A percentile compares a stretch with the other conserved stretches of the same genome.
These are phyloP conservation scores for Panurus biarmicus DNA, from an alignment of 2,113 vertebrate genomes.

Conservation along the genomic window DNA sequence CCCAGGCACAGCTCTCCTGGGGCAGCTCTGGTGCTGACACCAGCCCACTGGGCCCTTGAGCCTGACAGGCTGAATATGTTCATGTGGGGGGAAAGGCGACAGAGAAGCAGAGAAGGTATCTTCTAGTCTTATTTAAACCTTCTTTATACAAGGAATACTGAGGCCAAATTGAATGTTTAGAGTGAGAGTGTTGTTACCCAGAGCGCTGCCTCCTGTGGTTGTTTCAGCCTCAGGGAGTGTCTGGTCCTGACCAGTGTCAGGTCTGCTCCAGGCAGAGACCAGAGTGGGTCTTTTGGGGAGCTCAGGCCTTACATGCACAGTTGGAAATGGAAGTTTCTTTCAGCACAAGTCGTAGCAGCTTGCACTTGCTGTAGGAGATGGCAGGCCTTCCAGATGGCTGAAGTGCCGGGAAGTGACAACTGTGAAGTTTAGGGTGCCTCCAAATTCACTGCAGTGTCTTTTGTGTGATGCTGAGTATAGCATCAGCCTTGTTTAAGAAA, in stretches of 20 bases:
- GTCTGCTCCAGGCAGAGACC: background rate
- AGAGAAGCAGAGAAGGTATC: background rate
- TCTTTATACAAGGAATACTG: background rate
- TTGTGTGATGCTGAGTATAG: slow-evolving; percentile 10
- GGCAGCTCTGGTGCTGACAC: background rate
- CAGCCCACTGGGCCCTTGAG: background rate
- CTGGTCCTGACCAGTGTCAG: background rate
- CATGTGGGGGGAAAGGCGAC: background rate
- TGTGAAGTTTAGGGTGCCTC: slow-evolving; percentile 51
- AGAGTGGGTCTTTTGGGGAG: background rate
- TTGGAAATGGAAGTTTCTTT: slow-evolving; percentile 28
- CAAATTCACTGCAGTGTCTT: slow-evolving; percentile 35
- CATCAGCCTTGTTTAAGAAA: slow-evolving; percentile 25
- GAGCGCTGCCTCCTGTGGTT: accelerated
- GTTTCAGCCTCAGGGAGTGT: background rate
- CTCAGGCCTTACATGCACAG: background rate
- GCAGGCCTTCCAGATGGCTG: slow-evolving; percentile 49
- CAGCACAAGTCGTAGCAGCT: slow-evolving; percentile 36
- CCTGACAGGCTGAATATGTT: background rate
- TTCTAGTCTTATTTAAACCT: background rate
- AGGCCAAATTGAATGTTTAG: background rate
- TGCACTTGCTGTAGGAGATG: slow-evolving; percentile 36
- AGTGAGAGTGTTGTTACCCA: background rate
- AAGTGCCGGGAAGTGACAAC: slow-evolving; percentile 33
- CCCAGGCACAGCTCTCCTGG: background rate